These are phyloP conservation scores for Pseudolycoriella hygida DNA, from an alignment of 2,888 invertebrate genomes.

Conservation along the genomic window DNA sequence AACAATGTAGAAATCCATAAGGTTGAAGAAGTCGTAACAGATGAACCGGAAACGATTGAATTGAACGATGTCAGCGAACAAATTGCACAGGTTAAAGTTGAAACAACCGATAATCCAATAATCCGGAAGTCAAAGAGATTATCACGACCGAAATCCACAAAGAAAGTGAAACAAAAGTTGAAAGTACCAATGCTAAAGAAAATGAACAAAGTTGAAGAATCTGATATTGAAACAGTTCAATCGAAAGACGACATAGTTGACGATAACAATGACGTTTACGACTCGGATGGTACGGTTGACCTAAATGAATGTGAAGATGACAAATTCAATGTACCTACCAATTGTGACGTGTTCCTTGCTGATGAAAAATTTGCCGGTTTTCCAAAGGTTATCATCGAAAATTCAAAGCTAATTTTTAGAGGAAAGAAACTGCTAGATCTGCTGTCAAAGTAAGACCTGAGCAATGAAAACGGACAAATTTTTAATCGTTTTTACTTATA, in stretches of 20 bases:
- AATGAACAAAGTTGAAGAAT: no score
- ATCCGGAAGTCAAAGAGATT: not conserved
- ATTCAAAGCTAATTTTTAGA: constrained; percentile 10
- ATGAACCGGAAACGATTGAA: not conserved
- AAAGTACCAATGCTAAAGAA: not conserved
- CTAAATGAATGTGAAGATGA: not conserved
- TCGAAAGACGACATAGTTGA: not conserved
- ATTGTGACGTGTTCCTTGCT: not conserved
- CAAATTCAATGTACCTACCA: not conserved
- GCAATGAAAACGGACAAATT: not conserved
- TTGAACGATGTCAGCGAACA: not conserved
- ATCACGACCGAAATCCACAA: not conserved
- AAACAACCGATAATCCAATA: no score
- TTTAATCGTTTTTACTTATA: constrained; percentile 4
- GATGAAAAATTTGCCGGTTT: constrained; percentile 5
- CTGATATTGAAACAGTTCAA: no score
- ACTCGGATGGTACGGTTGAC: not conserved
- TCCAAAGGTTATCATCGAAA: constrained; percentile 11
- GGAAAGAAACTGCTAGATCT: constrained; percentile 10
- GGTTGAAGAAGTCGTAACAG: not conserved
- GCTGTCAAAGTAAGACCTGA: constrained; percentile 9
- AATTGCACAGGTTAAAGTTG: no score
- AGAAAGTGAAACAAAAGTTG: not conserved
- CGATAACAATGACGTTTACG: not conserved
- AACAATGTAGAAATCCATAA: not conserved